These are phyloP conservation scores for Bombus superbus DNA, from an alignment of 1,140 invertebrate genomes.

Conservation along the genomic window DNA sequence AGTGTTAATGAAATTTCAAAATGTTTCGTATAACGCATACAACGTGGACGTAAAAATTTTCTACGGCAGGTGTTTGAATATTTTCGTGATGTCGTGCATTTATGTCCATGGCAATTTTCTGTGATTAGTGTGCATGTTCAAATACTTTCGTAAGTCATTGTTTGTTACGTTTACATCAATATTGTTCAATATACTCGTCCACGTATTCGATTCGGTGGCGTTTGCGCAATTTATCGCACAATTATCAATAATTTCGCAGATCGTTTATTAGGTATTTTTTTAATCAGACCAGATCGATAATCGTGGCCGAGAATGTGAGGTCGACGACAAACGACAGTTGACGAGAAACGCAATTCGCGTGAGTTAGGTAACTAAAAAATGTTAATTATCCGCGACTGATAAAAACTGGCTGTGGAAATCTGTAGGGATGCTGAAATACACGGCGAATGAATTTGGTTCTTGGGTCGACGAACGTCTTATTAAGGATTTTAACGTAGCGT, in stretches of 20 bases:
- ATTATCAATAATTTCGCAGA: neutral
- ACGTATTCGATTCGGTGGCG: neutral
- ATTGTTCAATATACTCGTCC: neutral
- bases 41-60: too few species aligned
- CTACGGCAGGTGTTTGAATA: too few species aligned
- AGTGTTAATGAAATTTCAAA: too few species aligned
- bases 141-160: neutral
- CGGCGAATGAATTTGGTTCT: neutral
- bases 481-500: neutral
- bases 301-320: neutral
- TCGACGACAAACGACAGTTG: neutral
- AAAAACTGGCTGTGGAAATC: neutral
- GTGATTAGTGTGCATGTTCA: neutral
- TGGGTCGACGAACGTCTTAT: neutral
- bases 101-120: neutral
- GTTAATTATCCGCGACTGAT: slow-evolving; percentile 4
- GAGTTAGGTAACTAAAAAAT: neutral
- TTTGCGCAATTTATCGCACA: neutral
- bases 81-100: too few species aligned
- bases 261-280: neutral
- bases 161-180: neutral
- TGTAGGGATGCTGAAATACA: neutral
- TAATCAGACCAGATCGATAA: neutral
- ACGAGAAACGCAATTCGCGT: neutral
- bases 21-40: too few species aligned